phyloP scores from a whole-genome alignment of 2,113 vertebrate genomes.

The Calidris pugnax region DNA sequence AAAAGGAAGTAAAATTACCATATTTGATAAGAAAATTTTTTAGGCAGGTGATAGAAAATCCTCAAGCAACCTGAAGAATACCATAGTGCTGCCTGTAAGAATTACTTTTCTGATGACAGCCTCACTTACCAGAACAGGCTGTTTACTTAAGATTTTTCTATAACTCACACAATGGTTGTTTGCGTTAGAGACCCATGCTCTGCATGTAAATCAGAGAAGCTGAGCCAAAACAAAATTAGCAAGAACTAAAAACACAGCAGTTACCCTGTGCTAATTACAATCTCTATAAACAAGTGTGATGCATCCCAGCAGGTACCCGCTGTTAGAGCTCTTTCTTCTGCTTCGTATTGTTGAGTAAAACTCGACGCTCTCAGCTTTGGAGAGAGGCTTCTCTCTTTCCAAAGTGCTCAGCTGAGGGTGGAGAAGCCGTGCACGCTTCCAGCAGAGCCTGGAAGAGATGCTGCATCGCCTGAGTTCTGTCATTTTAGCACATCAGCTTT shows the following conservation, averaged over 20 bases:
- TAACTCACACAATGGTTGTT: neutral
- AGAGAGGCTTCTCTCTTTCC: neutral
- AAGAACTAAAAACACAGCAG: neutral
- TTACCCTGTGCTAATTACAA: neutral
- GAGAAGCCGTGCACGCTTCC: neutral
- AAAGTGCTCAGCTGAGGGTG: neutral
- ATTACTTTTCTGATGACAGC: neutral
- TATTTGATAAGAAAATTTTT: neutral
- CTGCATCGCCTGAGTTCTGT: fast-evolving
- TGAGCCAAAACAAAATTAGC: neutral
- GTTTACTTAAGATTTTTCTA: neutral
- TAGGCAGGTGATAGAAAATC: neutral
- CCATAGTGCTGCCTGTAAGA: neutral
- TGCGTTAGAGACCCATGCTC: neutral
- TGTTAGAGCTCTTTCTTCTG: neutral
- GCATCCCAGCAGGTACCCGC: neutral
- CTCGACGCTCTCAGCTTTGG: neutral
- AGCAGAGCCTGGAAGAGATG: neutral
- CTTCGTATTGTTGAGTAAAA: neutral
- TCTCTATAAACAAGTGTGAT: neutral
- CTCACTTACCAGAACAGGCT: neutral
- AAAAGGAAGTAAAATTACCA: neutral
- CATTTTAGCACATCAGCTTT: neutral
- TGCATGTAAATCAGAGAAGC: neutral
- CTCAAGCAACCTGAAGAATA: neutral